Evolutionary conservation across 2,113 vertebrate species (phyloP), one percentile per base, ranked within the genome.

Genomic region (Hippocampus comes): DNA sequence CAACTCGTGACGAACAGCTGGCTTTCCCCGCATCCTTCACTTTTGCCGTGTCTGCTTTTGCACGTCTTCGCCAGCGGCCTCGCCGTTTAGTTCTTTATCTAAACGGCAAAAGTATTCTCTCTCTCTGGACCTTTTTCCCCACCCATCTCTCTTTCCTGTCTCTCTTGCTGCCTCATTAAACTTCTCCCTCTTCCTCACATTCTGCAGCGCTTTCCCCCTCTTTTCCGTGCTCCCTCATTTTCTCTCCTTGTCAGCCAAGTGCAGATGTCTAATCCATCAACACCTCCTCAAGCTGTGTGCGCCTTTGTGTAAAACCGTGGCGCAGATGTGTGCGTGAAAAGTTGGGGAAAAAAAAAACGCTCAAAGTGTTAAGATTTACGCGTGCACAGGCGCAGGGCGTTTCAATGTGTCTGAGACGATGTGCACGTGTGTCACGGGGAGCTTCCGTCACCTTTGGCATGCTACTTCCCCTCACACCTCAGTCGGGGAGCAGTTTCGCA

Each of bases 201-300:
- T 82, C 70, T 81, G 67, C 21, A 63, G 71, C 80, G 73, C 66
- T 76, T 42, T 30, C 63, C 60, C 55, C 79, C 71, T 75, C 77
- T 76, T 74, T 82, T 78, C 75, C 77, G 75, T 63, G 51, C 77
- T 84, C 68, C 68, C 72, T 85, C 82, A 82, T 87, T 86, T 91
- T 91, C 84, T 83, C 89, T 84, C 80, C 88, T 88, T 90, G 88
- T 91, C 89, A 90, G 87, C 85, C 87, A 87, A 89, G 83, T 91
- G 87, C 91, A 93, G 90, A 92, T 93, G 91, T 90, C 91, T 91
- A 89, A 91, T 92, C 92, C 91, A 92, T 92, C 89, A 93, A 92
- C 92, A 92, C 91, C 90, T 91, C 85, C 78, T 90, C 90, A 88
- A 91, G 85, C 84, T 89, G 87, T 84, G 81, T 89, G 84, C 70